Evolutionary conservation across 1,140 invertebrate genomes (phyloP).

Genomic region (Phymorhynchus buccinoides): DNA sequence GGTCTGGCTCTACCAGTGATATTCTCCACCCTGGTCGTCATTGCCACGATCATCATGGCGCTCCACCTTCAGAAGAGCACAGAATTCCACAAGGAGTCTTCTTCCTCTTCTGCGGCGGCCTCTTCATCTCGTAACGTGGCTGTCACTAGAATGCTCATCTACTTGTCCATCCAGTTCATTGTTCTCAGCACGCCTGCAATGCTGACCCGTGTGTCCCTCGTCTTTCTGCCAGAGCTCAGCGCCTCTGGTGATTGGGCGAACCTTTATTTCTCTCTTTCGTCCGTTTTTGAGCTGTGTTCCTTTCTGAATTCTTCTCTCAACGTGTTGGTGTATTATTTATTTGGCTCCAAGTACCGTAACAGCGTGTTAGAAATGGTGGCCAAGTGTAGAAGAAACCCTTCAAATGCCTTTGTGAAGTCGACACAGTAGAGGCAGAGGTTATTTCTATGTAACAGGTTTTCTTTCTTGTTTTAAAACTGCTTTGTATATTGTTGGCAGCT

Average conservation of each 20-base stretch:
- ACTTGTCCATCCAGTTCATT: conserved; percentile 22
- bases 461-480: no score
- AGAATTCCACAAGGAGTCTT: neutral
- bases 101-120: neutral
- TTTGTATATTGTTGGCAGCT: no score
- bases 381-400: no score
- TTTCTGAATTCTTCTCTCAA: neutral
- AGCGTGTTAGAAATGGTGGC: neutral
- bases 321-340: conserved; percentile 25
- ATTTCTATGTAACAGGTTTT: no score
- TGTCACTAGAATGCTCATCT: conserved; percentile 21
- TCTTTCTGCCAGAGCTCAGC: neutral
- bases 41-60: neutral
- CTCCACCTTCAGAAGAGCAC: neutral
- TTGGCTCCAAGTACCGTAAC: conserved; percentile 1
- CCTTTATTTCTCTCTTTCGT: neutral
- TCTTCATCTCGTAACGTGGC: neutral
- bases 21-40: neutral
- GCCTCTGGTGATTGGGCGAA: neutral
- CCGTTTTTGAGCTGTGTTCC: neutral
- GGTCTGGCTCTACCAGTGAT: conserved; percentile 2
- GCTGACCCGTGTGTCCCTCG: neutral
- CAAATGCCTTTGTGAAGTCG: no score
- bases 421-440: no score
- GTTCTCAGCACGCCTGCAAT: neutral